phyloP scores from a whole-genome alignment of 2,888 invertebrate genomes.

The Graphium colonna region DNA sequence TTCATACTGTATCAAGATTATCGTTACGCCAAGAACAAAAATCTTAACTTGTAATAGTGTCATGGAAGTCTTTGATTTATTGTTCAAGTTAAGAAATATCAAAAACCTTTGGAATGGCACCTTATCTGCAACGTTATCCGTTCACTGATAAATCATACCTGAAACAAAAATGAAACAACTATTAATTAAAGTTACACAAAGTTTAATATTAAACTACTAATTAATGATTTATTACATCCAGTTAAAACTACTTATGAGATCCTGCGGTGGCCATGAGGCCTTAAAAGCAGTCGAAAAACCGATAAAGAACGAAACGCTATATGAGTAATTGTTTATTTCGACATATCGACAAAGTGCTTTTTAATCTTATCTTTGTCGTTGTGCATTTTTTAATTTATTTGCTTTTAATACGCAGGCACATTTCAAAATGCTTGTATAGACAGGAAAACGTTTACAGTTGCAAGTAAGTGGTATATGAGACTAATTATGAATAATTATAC shows the following conservation, averaged over 20 bases:
- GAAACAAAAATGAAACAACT: slow-evolving; percentile 8
- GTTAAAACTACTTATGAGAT: neutral
- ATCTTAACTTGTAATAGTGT: too few species aligned
- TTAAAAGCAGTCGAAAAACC: neutral
- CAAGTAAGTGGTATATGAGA: neutral
- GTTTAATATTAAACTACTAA: neutral
- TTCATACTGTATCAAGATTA: too few species aligned
- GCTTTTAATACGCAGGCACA: neutral
- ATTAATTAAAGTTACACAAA: neutral
- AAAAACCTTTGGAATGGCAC: neutral
- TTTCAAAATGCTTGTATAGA: neutral
- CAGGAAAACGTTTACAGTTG: neutral
- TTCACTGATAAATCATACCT: slow-evolving; percentile 7
- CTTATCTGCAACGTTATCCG: neutral
- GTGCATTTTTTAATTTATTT: neutral
- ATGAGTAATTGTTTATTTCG: neutral
- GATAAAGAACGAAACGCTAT: neutral
- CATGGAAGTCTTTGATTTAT: too few species aligned
- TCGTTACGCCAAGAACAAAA: too few species aligned
- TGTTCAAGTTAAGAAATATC: neutral
- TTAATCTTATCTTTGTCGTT: neutral
- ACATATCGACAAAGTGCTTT: neutral
- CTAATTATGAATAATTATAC: neutral
- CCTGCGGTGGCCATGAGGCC: neutral
- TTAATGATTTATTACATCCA: neutral